These are phyloP conservation scores for Falco cherrug DNA, from an alignment of 2,797 vertebrate genomes.

Conservation along the genomic window DNA sequence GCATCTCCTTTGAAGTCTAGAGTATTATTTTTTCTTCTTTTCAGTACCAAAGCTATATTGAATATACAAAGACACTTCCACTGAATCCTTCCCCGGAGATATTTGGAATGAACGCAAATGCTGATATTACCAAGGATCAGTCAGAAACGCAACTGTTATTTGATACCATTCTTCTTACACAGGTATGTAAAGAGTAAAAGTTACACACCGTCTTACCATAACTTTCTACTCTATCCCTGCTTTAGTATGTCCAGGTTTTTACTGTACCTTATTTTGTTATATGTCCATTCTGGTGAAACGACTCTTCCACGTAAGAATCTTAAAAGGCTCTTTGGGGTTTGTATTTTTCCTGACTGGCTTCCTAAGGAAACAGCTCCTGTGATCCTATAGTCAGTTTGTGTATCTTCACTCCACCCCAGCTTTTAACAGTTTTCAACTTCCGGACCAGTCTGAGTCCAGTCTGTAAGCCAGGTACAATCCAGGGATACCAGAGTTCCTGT, in stretches of 20 bases:
- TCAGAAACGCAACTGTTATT: constrained; percentile 88
- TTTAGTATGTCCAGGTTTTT: background rate
- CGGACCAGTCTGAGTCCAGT: background rate
- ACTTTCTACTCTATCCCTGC: background rate
- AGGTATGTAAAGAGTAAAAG: constrained; percentile 72
- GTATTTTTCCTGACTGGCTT: background rate
- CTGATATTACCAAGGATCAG: constrained; percentile 89
- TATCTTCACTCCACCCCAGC: background rate
- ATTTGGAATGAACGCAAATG: constrained; percentile 90
- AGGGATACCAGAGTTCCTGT: background rate
- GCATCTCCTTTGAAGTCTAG: background rate
- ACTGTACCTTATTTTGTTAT: background rate
- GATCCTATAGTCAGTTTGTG: background rate
- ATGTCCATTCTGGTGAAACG: background rate
- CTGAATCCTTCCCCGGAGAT: constrained; percentile 86
- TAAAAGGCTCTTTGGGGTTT: background rate
- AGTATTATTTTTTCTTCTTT: background rate
- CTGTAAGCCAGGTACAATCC: background rate
- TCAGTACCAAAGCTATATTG: constrained; percentile 84
- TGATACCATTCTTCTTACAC: constrained; percentile 86
- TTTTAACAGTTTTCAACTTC: background rate
- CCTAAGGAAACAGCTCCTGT: background rate
- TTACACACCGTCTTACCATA: background rate
- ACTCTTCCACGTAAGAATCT: background rate
- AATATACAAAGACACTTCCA: constrained; percentile 86